These are phyloP conservation scores for Lagenorhynchus albirostris DNA, from an alignment of 2,113 vertebrate species.

Conservation along the genomic window DNA sequence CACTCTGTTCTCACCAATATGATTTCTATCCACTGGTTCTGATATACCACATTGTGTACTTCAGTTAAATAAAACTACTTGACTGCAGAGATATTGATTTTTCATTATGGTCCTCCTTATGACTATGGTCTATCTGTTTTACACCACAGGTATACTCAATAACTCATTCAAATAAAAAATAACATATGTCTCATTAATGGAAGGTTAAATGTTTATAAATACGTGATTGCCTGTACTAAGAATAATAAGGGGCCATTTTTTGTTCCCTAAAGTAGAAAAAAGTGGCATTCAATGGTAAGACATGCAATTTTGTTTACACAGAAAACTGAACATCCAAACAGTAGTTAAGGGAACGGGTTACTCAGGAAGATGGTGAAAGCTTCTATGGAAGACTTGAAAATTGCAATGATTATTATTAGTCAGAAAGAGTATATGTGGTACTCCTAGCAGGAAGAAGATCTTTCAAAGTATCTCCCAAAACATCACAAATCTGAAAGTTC, in stretches of 20 bases:
- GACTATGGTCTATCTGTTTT: not conserved
- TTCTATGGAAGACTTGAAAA: not conserved
- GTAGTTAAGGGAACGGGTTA: not conserved
- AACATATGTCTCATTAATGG: not conserved
- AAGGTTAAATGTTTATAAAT: not conserved
- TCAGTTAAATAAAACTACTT: not conserved
- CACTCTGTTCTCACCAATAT: not conserved
- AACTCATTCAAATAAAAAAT: not conserved
- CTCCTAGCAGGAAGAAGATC: not conserved
- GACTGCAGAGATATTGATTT: not conserved
- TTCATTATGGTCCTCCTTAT: not conserved
- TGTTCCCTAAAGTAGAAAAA: not conserved
- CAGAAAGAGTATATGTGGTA: not conserved
- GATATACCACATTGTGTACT: not conserved
- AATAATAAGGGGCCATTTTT: not conserved
- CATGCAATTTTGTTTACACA: not conserved
- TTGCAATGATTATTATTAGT: not conserved
- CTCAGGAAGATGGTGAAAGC: not conserved
- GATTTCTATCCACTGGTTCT: not conserved
- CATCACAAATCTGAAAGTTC: not conserved
- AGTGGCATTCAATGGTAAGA: not conserved
- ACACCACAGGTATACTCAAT: not conserved
- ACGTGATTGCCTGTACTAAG: not conserved
- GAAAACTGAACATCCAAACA: not conserved
- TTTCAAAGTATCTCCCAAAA: conserved; percentile 18